Percentiles rank a stretch among this genome's conserved stretches.
Conservation (phyloP, 2,888 invertebrate genomes). For the Ochropacha duplaris region DNA sequence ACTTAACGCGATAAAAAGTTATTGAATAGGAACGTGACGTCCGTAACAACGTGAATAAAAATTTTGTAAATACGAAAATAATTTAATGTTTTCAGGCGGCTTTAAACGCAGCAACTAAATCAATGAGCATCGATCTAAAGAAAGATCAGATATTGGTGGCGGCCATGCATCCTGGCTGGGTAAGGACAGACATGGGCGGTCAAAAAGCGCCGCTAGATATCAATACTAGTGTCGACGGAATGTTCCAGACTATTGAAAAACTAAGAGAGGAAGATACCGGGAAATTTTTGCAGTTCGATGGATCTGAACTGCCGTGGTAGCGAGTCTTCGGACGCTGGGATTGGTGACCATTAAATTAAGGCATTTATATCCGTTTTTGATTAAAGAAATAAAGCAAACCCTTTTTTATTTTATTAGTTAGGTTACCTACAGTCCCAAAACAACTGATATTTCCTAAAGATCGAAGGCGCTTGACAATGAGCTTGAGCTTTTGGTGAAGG, state of each 20-base stretch:
- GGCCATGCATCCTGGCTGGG: constrained; percentile 95
- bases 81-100: constrained; percentile 84
- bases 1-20: neutral
- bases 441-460: no score
- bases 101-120: constrained; percentile 93
- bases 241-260: constrained; percentile 85
- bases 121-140: constrained; percentile 91
- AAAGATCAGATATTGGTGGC: constrained; percentile 88
- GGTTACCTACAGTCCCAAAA: no score
- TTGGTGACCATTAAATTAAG: neutral
- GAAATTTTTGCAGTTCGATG: constrained; percentile 90
- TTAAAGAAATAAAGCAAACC: neutral
- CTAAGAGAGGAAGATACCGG: constrained; percentile 88
- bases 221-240: constrained; percentile 84
- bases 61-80: neutral
- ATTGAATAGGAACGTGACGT: neutral
- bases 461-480: no score
- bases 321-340: neutral
- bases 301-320: constrained; percentile 89
- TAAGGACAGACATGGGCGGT: constrained; percentile 95
- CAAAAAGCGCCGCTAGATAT: constrained; percentile 88
- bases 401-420: no score
- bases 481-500: no score
- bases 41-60: neutral
- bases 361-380: no score